Base-by-base conservation (phyloP, 2,888 invertebrate genomes). In the Microplitis deprimator region DNA sequence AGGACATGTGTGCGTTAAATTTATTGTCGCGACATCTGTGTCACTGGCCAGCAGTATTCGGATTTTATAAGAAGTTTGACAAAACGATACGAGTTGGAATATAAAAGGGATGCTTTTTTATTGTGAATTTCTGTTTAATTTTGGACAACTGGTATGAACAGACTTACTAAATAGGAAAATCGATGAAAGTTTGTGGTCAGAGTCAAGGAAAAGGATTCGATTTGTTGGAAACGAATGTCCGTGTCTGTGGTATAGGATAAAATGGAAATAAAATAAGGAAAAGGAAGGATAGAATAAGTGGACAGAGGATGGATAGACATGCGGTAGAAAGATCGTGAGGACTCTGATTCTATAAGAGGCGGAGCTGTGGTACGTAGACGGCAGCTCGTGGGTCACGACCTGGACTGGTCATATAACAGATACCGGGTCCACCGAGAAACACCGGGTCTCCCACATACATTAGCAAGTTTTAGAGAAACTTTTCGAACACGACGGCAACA, bases 371-470 rank as follows among this genome's bases (percentile, higher is more conserved):
- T 29, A 29, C 29, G 29, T 50, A 50, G 50, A 50, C 50, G 72
- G 75, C 70, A 76, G 64, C 78, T 68, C 76, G 81, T 81, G 81
- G 85, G 85, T 86, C 87, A 87, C 83, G 87, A 87, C 84, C 87
- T 82, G 83, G 79, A 84, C 83, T 83, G 83, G 84, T 85, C 84
- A 82, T 84, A 82, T 82, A 82, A 81, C 82, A 84, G 84, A 84
- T 84, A 84, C 29, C 86, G 78, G 85, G 84, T 84, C 82, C 82
- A 84, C 82, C 85, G 75, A 50, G 50, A 50, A 50, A 50, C 50
- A 84, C 82, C 81, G 83, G 81, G 82, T 85, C 85, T 83, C 85
- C 82, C 86, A 87, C 86, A 85, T 87, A 85, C 86, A 87, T 87
- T 86, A 86, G 83, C 82, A 87, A 87, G 84, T 87, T 87, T 84